Percentiles rank a stretch among this genome's conserved stretches.
These are phyloP conservation scores for Pherbina coryleti DNA, from an alignment of 2,888 invertebrate genomes.

Conservation along the genomic window DNA sequence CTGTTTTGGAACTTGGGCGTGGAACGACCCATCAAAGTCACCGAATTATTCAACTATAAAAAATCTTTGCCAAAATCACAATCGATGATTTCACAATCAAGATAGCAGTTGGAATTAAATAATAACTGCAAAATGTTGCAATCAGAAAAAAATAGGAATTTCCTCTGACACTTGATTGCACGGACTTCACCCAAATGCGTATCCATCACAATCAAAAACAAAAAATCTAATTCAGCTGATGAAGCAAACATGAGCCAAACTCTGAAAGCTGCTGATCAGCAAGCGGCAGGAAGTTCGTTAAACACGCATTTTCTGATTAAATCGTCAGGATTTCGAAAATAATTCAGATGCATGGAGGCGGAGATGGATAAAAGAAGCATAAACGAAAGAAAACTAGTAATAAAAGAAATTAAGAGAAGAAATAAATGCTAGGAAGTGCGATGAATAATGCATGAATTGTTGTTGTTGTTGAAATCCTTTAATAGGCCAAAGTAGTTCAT, in stretches of 20 bases:
- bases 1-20: too few species aligned
- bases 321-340: slow-evolving; percentile 36
- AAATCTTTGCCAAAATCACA: slow-evolving; percentile 24
- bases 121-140: not conserved
- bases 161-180: not conserved
- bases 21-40: too few species aligned
- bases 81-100: not conserved
- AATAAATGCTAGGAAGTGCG: slow-evolving; percentile 51
- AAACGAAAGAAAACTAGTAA: not conserved
- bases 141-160: not conserved
- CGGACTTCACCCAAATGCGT: not conserved
- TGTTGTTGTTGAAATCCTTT: slow-evolving; percentile 26
- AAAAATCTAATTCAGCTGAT: slow-evolving; percentile 30
- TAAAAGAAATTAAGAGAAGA: slow-evolving; percentile 53
- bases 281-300: slow-evolving; percentile 51
- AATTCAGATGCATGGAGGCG: not conserved
- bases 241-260: slow-evolving; percentile 28
- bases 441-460: slow-evolving; percentile 64
- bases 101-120: not conserved
- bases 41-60: slow-evolving; percentile 10
- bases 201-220: slow-evolving; percentile 23
- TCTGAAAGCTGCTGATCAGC: not conserved
- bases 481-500: slow-evolving; percentile 19
- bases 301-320: slow-evolving; percentile 48
- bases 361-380: not conserved